Conservation (phyloP, 2,113 vertebrate genomes). For the Centropristis striata region DNA sequence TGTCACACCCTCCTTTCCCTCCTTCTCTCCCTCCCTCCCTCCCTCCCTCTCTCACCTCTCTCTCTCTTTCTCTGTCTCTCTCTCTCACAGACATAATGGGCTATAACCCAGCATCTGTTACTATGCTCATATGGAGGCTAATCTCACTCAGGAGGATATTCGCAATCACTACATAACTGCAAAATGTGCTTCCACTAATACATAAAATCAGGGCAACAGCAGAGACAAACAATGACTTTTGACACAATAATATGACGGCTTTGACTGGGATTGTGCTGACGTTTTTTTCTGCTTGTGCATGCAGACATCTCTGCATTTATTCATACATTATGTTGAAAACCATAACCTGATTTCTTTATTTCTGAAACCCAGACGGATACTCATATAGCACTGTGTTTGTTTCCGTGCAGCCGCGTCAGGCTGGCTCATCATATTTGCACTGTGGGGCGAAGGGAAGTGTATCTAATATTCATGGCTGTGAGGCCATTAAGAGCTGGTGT, state of each 20-base stretch:
- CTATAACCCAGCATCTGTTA: conserved; percentile 63
- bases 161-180: conserved; percentile 26
- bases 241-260: background rate
- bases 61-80: conserved; percentile 25
- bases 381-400: conserved; percentile 46
- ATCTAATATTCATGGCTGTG: conserved; percentile 87
- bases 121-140: conserved; percentile 50
- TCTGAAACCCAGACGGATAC: conserved; percentile 36
- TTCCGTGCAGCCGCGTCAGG: conserved; percentile 59
- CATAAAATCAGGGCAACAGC: conserved; percentile 13
- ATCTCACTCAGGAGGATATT: conserved; percentile 61
- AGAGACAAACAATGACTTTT: background rate
- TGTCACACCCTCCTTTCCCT: conserved; percentile 70
- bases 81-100: conserved; percentile 67
- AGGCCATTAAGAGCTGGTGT: conserved; percentile 83
- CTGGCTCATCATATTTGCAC: conserved; percentile 78
- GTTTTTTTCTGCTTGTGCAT: background rate
- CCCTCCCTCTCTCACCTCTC: conserved; percentile 20
- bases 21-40: conserved; percentile 55
- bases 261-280: background rate
- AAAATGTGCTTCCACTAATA: conserved; percentile 28
- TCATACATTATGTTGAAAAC: background rate
- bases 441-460: conserved; percentile 80
- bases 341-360: conserved; percentile 10
- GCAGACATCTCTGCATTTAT: background rate